Percentiles rank a stretch among this genome's conserved stretches.
Evolutionary conservation across 2,113 vertebrate genomes (phyloP).

Genomic region (Lucifuga dentata): DNA sequence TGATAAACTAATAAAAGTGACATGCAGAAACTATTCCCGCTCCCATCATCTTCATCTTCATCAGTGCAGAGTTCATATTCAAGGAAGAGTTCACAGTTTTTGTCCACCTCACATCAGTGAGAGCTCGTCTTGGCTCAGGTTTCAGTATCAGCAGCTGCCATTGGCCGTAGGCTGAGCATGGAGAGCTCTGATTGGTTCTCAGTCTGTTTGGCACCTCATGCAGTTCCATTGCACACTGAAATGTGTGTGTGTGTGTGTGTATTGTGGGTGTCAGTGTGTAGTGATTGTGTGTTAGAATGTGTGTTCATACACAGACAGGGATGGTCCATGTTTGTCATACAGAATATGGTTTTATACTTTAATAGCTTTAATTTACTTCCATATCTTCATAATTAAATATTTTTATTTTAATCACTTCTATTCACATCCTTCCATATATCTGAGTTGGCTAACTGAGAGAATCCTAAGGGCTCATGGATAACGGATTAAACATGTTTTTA

Average conservation of each 20-base stretch:
- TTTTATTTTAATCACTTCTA: no score
- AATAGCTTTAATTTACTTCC: neutral
- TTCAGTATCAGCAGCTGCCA: slow-evolving; percentile 64
- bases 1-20: slow-evolving; percentile 63
- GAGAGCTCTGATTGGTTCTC: slow-evolving; percentile 51
- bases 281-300: neutral
- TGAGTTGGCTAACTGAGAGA: no score
- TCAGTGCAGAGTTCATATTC: slow-evolving; percentile 47
- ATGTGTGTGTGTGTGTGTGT: no score
- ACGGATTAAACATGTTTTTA: no score
- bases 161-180: slow-evolving; percentile 39
- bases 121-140: slow-evolving; percentile 63
- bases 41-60: neutral
- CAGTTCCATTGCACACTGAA: no score
- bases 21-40: slow-evolving; percentile 60
- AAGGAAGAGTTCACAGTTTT: slow-evolving; percentile 52
- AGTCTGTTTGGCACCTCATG: slow-evolving; percentile 66
- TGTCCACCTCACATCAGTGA: slow-evolving; percentile 39
- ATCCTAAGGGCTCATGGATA: no score
- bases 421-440: no score
- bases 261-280: slow-evolving; percentile 7
- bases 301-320: slow-evolving; percentile 32
- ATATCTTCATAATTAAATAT: neutral
- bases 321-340: slow-evolving; percentile 15
- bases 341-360: neutral